Percentiles rank a stretch among this genome's conserved stretches.
phyloP scores from a whole-genome alignment of 1,140 invertebrate genomes.

The Leptopilina clavipes region DNA sequence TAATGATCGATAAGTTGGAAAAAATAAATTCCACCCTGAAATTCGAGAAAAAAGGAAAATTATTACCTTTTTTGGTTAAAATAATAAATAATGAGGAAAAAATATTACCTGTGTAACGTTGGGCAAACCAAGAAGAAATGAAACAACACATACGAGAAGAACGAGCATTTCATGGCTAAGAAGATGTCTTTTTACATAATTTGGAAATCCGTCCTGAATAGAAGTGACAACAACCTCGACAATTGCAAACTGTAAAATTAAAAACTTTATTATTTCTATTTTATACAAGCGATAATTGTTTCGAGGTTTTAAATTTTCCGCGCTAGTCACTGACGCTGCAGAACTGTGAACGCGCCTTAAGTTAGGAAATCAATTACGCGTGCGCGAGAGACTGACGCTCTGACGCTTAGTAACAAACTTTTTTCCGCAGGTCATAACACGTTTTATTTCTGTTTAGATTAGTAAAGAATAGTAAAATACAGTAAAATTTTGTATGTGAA shows the following conservation, averaged over 20 bases:
- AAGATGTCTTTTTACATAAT: conserved; percentile 86
- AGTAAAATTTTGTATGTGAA: no score
- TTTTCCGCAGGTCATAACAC: no score
- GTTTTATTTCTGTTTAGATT: no score
- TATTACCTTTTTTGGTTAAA: no score
- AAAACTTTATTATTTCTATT: conserved; percentile 5
- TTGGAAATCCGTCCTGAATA: conserved; percentile 92
- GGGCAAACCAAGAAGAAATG: conserved; percentile 88
- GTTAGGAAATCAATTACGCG: no score
- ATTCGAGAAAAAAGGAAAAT: not conserved
- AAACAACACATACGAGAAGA: conserved; percentile 86
- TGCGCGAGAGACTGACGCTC: no score
- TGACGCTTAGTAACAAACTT: no score
- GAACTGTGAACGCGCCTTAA: no score
- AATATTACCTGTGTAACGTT: conserved; percentile 84
- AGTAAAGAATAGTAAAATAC: no score
- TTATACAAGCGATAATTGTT: not conserved
- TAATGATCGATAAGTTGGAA: conserved; percentile 96
- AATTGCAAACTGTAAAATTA: conserved; percentile 84
- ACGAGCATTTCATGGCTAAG: conserved; percentile 92
- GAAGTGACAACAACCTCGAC: conserved; percentile 95
- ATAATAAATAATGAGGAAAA: no score
- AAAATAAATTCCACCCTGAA: conserved; percentile 92
- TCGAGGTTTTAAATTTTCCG: no score
- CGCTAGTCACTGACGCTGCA: no score